Conservation (phyloP, 2,888 invertebrate species). For the Cephonodes hylas region DNA sequence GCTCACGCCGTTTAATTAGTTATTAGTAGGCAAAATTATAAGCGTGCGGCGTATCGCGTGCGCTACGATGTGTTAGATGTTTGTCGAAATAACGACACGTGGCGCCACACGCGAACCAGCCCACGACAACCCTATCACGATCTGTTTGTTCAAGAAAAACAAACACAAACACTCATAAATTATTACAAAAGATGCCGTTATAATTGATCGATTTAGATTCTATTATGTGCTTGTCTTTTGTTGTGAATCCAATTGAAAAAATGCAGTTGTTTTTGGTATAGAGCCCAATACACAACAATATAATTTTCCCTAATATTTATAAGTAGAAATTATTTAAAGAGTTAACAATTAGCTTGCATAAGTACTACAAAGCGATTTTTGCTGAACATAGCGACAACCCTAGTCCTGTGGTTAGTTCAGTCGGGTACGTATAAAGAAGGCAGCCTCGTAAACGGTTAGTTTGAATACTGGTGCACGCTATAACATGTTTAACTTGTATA, state of each 20-base stretch:
- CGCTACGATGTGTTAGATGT: slow-evolving; percentile 25
- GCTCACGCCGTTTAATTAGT: slow-evolving; percentile 27
- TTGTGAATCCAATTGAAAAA: too few relatives aligned
- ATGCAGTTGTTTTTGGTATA: too few relatives aligned
- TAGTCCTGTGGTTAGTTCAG: background rate
- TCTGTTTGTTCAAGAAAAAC: background rate
- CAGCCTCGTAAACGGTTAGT: slow-evolving; percentile 17
- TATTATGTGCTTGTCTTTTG: too few relatives aligned
- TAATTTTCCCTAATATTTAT: too few relatives aligned
- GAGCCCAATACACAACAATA: too few relatives aligned
- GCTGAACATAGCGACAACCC: background rate
- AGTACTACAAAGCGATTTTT: too few relatives aligned
- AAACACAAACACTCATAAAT: background rate
- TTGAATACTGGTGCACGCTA: slow-evolving; percentile 26
- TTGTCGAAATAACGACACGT: slow-evolving; percentile 40
- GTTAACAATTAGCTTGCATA: too few relatives aligned
- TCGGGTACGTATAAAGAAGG: background rate
- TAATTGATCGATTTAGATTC: background rate
- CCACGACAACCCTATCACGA: background rate
- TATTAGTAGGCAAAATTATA: slow-evolving; percentile 26
- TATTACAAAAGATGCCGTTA: background rate
- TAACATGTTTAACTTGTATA: slow-evolving; percentile 11
- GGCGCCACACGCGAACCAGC: slow-evolving; percentile 27
- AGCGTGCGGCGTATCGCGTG: slow-evolving; percentile 25
- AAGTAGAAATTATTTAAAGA: too few relatives aligned